phyloP scores from a whole-genome alignment of 2,888 invertebrate genomes.

The Sipha maydis region DNA sequence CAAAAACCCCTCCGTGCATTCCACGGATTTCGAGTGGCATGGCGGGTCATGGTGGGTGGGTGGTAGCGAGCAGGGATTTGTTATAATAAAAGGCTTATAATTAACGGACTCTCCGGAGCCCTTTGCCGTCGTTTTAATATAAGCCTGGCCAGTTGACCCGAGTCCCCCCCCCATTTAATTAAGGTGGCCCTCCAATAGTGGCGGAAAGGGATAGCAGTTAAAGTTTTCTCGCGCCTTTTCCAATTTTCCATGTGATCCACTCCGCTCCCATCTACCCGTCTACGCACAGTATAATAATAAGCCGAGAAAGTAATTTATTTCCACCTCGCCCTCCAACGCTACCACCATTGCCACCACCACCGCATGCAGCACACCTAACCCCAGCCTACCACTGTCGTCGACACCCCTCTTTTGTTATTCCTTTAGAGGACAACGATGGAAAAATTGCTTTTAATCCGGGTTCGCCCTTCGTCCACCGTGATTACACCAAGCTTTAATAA shows the following conservation, averaged over 20 bases:
- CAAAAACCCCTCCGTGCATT: background rate
- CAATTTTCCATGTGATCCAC: conserved; percentile 60
- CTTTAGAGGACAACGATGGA: conserved; percentile 61
- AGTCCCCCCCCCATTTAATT: conserved; percentile 55
- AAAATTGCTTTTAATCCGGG: conserved; percentile 60
- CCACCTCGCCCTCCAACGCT: conserved; percentile 26
- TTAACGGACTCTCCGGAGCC: conserved; percentile 60
- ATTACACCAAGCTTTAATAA: conserved; percentile 61
- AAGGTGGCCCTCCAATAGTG: conserved; percentile 53
- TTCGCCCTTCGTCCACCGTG: conserved; percentile 37
- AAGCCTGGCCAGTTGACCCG: conserved; percentile 56
- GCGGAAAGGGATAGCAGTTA: conserved; percentile 43
- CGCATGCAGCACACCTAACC: background rate
- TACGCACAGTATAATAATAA: conserved; percentile 52
- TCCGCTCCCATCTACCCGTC: background rate
- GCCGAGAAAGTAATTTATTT: conserved; percentile 62
- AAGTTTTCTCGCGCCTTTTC: conserved; percentile 62
- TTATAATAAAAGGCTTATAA: conserved; percentile 62
- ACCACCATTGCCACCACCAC: background rate
- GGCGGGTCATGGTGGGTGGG: background rate
- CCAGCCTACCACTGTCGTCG: background rate
- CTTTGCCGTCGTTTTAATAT: conserved; percentile 61
- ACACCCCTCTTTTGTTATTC: conserved; percentile 58
- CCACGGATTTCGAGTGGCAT: background rate
- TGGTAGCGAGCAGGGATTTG: conserved; percentile 20